Base-by-base conservation (phyloP, 2,797 vertebrate genomes). In the Ctenochaetus hawaiiensis region DNA sequence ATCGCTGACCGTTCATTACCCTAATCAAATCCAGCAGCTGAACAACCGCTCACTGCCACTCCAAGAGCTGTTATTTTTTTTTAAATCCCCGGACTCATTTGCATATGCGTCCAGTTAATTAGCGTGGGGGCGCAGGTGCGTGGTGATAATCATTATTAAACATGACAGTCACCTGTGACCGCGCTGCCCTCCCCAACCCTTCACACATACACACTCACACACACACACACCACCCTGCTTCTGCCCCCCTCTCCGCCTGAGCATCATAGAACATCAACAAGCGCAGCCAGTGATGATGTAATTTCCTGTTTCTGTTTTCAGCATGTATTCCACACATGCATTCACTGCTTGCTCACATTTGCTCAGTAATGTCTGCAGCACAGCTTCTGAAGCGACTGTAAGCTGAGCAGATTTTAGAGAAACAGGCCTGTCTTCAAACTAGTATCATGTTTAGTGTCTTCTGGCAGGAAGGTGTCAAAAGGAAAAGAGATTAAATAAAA, bases 121-220 rank as follows among this genome's bases (percentile, higher is more conserved):
- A 99, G 97, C 94, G 95, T 89, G 95, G 97, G 97, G 97, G 96
- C 90, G 97, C 98, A 99, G 98, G 97, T 99, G 98, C 96, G 96
- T 96, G 96, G 96, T 96, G 97, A 99, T 99, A 97, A 99, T 99
- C 97, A 98, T 98, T 98, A 99, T 97, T 97, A 98, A 97, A 98
- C 97, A 98, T 98, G 97, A 98, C 96, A 97, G 97, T 98, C 97
- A 97, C 97, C 97, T 98, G 97, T 98, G 97, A 98, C 97, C 97
- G 94, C 82, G 1, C 94, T 93, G 91, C 89, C 89, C 92, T 91
- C 85, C 68, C 77, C 87, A 87, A 78, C 88, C 84, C 78, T 71
- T 65, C 86, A 76, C 86, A 90, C 48, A 78, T 11, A 87, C 79
- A 82, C 85, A 75, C 77, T 13, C 48, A 51, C 57, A 47, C 75